phyloP scores from a whole-genome alignment of 2,113 vertebrate species.

The Thermophis baileyi region DNA sequence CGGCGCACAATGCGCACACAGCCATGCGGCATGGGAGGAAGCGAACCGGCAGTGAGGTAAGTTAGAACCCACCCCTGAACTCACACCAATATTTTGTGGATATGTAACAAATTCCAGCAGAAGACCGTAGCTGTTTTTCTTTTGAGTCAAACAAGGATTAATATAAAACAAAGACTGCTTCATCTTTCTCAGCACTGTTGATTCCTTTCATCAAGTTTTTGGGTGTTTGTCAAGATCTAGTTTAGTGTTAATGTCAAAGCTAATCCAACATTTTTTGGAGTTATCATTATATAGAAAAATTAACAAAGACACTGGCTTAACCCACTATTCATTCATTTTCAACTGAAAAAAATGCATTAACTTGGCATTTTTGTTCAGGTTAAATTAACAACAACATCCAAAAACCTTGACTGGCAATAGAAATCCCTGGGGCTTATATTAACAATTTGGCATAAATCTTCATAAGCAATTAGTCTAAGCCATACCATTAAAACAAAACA shows the following conservation, averaged over 20 bases:
- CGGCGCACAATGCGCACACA: too few species aligned
- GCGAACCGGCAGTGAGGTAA: too few species aligned
- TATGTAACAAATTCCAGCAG: neutral
- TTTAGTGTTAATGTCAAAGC: neutral
- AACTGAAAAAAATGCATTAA: neutral
- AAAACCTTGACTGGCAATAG: neutral
- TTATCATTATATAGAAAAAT: neutral
- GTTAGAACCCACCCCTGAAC: too few species aligned
- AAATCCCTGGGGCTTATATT: neutral
- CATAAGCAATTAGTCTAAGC: neutral
- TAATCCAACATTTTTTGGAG: neutral
- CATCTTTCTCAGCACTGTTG: neutral
- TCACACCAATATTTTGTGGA: constrained; percentile 8
- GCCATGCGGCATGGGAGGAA: too few species aligned
- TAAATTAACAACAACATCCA: neutral
- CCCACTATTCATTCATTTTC: neutral
- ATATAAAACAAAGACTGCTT: neutral
- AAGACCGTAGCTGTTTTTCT: neutral
- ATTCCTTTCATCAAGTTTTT: neutral
- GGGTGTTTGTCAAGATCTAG: neutral
- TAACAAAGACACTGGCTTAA: neutral
- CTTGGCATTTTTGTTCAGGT: neutral
- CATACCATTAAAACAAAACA: neutral
- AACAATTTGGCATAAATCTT: neutral
- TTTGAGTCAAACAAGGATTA: constrained; percentile 6